phyloP scores from a whole-genome alignment of 2,113 vertebrate species.

The Aplodontia rufa region DNA sequence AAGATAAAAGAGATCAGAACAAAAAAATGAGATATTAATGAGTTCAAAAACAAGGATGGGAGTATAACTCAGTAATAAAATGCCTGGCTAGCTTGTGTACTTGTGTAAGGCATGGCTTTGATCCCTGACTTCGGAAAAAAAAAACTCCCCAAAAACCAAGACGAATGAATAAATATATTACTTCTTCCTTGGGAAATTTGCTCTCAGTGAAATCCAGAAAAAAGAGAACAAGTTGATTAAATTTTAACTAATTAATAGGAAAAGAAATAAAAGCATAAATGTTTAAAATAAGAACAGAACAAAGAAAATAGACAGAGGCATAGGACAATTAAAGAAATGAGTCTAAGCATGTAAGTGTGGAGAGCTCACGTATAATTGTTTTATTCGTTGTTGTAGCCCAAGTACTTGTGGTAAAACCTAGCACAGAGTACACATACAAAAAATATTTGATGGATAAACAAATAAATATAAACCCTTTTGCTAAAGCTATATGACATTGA shows the following conservation, averaged over 20 bases:
- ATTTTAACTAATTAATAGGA: not conserved
- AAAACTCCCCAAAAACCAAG: not conserved
- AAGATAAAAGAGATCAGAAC: not conserved
- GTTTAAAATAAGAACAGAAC: not conserved
- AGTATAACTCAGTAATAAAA: not conserved
- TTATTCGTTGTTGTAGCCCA: not conserved
- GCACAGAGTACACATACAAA: not conserved
- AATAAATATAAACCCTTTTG: not conserved
- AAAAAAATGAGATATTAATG: not conserved
- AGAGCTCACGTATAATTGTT: not conserved
- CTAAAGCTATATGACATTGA: not conserved
- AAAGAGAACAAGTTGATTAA: not conserved
- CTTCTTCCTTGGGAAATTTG: not conserved
- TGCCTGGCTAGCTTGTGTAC: not conserved
- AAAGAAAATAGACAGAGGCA: not conserved
- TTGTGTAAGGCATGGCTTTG: not conserved
- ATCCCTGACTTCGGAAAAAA: not conserved
- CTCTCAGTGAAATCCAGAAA: constrained; percentile 4
- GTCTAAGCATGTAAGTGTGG: not conserved
- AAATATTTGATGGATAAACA: not conserved
- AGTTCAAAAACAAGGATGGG: not conserved
- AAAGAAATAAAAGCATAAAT: not conserved
- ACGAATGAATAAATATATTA: not conserved
- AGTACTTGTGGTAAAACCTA: not conserved
- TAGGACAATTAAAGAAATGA: constrained; percentile 12